These are phyloP conservation scores for Polypterus bichir DNA, from an alignment of 2,113 vertebrate genomes.

Conservation along the genomic window DNA sequence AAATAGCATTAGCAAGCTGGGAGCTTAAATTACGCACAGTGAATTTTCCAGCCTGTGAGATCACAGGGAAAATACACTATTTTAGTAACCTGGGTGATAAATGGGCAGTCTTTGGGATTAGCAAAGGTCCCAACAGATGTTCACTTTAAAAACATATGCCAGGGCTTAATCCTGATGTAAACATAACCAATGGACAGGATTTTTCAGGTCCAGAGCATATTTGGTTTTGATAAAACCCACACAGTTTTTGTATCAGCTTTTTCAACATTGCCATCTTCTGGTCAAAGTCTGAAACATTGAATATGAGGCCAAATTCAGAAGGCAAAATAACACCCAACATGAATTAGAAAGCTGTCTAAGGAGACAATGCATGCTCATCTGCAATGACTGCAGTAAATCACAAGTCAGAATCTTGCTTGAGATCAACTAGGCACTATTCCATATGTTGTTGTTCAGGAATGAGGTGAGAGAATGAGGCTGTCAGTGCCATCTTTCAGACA, in stretches of 20 bases:
- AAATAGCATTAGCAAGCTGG: slow-evolving; percentile 40
- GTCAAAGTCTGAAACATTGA: slow-evolving; percentile 8
- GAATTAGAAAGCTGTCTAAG: not conserved
- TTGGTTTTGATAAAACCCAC: slow-evolving; percentile 32
- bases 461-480: slow-evolving; percentile 20
- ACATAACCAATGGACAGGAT: slow-evolving; percentile 43
- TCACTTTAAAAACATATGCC: slow-evolving; percentile 50
- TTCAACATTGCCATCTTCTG: slow-evolving; percentile 24
- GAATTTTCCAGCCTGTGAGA: slow-evolving; percentile 34
- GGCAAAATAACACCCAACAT: not conserved
- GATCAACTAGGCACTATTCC: slow-evolving; percentile 16
- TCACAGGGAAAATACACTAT: slow-evolving; percentile 39
- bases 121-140: slow-evolving; percentile 41
- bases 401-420: slow-evolving; percentile 6
- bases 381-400: not conserved
- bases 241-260: slow-evolving; percentile 24
- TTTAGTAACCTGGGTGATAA: slow-evolving; percentile 39
- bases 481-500: slow-evolving; percentile 4
- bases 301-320: not conserved
- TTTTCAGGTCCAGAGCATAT: slow-evolving; percentile 44
- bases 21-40: slow-evolving; percentile 34
- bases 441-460: slow-evolving; percentile 25
- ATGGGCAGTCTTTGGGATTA: slow-evolving; percentile 50
- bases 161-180: slow-evolving; percentile 43
- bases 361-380: slow-evolving; percentile 19